These are phyloP conservation scores for Sebastiscus tertius DNA, from an alignment of 2,797 vertebrate species.

Conservation along the genomic window DNA sequence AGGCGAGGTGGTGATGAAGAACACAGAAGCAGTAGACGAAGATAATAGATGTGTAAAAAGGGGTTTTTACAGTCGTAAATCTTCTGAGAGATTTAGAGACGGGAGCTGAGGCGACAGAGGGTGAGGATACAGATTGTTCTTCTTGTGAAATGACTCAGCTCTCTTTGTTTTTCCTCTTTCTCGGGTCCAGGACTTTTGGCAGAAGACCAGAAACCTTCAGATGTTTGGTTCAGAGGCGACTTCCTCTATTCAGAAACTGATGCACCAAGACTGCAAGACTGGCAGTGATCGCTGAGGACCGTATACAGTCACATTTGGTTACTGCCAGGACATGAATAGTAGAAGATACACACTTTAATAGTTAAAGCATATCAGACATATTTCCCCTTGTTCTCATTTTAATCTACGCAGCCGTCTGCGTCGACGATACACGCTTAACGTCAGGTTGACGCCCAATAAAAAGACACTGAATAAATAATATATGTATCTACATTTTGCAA, in stretches of 20 bases:
- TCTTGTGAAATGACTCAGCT: slow-evolving; percentile 10
- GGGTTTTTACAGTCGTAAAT: slow-evolving; percentile 4
- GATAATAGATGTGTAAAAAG: slow-evolving; percentile 17
- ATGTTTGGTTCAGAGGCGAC: not conserved
- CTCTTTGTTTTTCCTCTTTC: not conserved
- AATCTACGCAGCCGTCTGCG: no score
- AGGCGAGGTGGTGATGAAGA: not conserved
- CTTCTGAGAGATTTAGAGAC: slow-evolving; percentile 4
- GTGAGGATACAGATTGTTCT: slow-evolving; percentile 8
- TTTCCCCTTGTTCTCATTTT: no score
- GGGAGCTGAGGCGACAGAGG: not conserved
- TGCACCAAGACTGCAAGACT: not conserved
- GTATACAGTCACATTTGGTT: no score
- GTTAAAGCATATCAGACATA: no score
- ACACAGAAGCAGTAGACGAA: not conserved
- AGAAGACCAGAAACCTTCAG: not conserved
- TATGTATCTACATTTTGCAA: no score
- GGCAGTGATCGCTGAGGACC: not conserved
- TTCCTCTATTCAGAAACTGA: not conserved
- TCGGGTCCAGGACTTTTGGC: not conserved
- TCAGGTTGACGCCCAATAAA: no score
- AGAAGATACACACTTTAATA: no score
- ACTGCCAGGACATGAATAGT: no score
- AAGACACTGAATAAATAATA: no score
- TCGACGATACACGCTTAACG: no score